These are phyloP conservation scores for Sphaerolaimus hirsutus DNA, from an alignment of 2,888 invertebrate genomes.

Conservation along the genomic window DNA sequence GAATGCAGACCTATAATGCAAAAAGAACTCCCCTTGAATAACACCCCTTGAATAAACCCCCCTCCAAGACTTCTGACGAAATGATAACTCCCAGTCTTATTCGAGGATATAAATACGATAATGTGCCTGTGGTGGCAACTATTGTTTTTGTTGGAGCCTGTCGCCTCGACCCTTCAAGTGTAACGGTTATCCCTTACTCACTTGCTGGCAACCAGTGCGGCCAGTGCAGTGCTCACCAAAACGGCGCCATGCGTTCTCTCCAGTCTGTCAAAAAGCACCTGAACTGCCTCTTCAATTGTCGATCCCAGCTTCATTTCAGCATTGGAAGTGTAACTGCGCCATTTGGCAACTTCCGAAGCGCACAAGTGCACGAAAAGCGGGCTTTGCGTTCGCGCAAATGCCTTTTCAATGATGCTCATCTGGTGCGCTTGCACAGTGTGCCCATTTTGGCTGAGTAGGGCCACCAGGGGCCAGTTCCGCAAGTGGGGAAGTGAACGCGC, in stretches of 20 bases:
- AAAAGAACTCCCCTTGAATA: too few relatives aligned
- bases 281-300: constrained; percentile 29
- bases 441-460: too few relatives aligned
- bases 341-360: background rate
- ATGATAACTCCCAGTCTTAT: too few relatives aligned
- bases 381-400: background rate
- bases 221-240: constrained; percentile 64
- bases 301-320: constrained; percentile 45
- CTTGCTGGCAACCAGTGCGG: constrained; percentile 83
- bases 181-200: too few relatives aligned
- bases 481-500: too few relatives aligned
- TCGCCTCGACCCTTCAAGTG: background rate
- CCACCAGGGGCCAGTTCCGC: too few relatives aligned
- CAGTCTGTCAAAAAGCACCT: constrained; percentile 1
- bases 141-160: background rate
- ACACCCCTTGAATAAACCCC: too few relatives aligned
- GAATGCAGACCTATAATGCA: too few relatives aligned
- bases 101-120: background rate
- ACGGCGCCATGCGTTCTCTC: constrained; percentile 45
- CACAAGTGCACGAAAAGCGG: constrained; percentile 1
- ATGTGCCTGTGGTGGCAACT: background rate
- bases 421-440: too few relatives aligned
- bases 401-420: background rate
- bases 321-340: background rate
- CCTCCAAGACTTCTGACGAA: too few relatives aligned